Percentiles rank a stretch among this genome's conserved stretches.
Conservation (phyloP, 2,888 invertebrate genomes). For the Microchrysa polita region DNA sequence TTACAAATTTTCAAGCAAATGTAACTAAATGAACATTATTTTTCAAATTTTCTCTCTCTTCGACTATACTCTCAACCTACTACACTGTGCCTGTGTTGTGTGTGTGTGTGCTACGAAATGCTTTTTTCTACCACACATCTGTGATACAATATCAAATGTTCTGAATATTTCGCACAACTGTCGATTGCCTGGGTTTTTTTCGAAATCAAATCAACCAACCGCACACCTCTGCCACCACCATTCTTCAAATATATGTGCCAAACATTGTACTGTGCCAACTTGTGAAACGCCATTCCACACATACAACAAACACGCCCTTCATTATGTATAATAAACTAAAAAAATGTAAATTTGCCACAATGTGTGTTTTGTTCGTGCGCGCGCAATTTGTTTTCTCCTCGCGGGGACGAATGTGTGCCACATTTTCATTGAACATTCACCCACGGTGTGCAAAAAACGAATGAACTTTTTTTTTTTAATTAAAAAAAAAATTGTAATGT, state of each 20-base stretch:
- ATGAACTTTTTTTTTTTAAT: no score
- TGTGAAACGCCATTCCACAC: constrained; percentile 15
- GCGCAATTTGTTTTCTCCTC: not conserved
- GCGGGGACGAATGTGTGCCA: constrained; percentile 21
- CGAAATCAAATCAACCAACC: constrained; percentile 38
- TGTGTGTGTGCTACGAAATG: constrained; percentile 44
- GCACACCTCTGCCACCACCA: not conserved
- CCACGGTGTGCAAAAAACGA: constrained; percentile 17
- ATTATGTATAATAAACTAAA: no score
- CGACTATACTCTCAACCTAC: constrained; percentile 38
- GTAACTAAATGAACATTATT: constrained; percentile 46
- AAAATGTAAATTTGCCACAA: not conserved
- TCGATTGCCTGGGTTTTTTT: constrained; percentile 41
- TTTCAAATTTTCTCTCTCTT: constrained; percentile 46
- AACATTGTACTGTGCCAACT: constrained; percentile 11
- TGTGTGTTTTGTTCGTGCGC: not conserved
- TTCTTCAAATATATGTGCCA: constrained; percentile 10
- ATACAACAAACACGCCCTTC: not conserved
- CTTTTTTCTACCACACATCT: constrained; percentile 43
- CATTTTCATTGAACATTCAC: constrained; percentile 18
- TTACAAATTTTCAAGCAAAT: constrained; percentile 33
- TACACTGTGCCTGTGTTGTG: constrained; percentile 43
- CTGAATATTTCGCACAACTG: constrained; percentile 27
- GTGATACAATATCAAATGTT: constrained; percentile 12
- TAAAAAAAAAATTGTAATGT: no score